Base-by-base conservation (phyloP, 2,113 vertebrate genomes). In the Ciconia maguari region DNA sequence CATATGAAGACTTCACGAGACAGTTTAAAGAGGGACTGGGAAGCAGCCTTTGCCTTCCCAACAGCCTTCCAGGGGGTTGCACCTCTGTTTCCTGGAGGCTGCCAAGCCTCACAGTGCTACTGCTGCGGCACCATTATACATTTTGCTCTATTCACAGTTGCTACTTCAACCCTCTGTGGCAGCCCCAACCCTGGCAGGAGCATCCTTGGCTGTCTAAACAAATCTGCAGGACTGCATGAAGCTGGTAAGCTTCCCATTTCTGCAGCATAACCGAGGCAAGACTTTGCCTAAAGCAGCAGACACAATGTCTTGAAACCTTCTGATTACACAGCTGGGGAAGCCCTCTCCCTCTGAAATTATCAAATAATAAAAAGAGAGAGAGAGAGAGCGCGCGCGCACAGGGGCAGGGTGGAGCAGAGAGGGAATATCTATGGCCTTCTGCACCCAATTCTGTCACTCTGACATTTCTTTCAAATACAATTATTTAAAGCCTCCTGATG, bases 381-480 rank as follows among this genome's bases (percentile, higher is more conserved):
- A 41, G 51, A 32, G 48, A 90, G 64, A 83, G 49, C 55, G 42
- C 80, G 64, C 77, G 38, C 82, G 64, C 77, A 55, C 7, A 86
- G 52, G 77, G 65, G 72, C 0, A 4, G 87, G 87, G 66, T 65
- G 55, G 83, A 83, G 62, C 2, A 0, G 44, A 60, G 77, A 70
- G 70, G 34, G 78, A 95, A 90, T 94, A 93, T 81, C 72, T 75
- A 75, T 46, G 85, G 85, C 91, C 75, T 92, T 88, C 94, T 94
- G 83, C 79, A 94, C 90, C 93, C 90, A 70, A 72, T 84, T 91
- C 88, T 92, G 83, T 94, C 90, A 92, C 87, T 86, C 65, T 94
- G 96, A 97, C 89, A 95, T 91, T 97, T 96, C 96, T 96, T 96
- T 96, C 93, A 96, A 76, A 97, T 86, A 94, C 86, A 95, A 93